phyloP scores from a whole-genome alignment of 2,113 vertebrate genomes.

The Cardinalis cardinalis region DNA sequence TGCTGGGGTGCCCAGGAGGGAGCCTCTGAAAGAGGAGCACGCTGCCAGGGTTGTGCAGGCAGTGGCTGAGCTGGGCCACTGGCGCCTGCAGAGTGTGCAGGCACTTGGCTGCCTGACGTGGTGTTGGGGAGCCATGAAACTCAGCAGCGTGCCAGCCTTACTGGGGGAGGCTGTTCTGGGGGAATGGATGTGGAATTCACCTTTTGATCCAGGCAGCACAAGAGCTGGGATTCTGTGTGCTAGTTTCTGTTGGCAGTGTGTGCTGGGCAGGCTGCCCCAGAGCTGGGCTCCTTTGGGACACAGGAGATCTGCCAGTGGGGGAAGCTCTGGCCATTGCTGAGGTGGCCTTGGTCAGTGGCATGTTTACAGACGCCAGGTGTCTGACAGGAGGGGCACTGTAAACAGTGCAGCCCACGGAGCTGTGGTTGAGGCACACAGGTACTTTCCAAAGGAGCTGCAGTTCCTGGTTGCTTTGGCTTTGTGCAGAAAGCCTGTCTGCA shows the following conservation, averaged over 20 bases:
- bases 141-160: neutral
- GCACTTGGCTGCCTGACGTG: neutral
- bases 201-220: neutral
- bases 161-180: neutral
- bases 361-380: neutral
- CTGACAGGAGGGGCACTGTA: neutral
- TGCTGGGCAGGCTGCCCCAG: neutral
- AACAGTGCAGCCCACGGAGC: neutral
- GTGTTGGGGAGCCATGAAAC: neutral
- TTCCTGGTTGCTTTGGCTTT: neutral
- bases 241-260: neutral
- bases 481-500: neutral
- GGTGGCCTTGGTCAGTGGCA: neutral
- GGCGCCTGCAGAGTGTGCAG: neutral
- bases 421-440: neutral
- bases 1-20: neutral
- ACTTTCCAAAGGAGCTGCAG: neutral
- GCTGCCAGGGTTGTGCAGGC: neutral
- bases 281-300: neutral
- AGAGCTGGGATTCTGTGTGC: fast-evolving
- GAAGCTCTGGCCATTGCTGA: too few relatives aligned
- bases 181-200: neutral
- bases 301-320: fast-evolving
- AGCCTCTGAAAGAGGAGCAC: neutral
- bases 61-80: neutral